phyloP scores from a whole-genome alignment of 1,140 invertebrate genomes.

The Drosophila albomicans region DNA sequence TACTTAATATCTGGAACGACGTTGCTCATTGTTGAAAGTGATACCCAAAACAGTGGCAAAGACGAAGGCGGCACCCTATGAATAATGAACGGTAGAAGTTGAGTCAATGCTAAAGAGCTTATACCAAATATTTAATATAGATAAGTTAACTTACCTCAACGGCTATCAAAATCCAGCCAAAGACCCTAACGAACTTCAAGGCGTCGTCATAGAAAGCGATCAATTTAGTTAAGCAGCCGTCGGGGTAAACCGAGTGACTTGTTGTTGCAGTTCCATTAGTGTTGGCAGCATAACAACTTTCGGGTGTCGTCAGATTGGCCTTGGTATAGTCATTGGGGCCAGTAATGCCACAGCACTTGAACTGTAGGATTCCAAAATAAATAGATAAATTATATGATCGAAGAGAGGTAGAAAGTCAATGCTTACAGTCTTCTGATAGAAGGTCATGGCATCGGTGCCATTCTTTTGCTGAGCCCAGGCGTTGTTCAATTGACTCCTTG shows the following conservation, averaged over 20 bases:
- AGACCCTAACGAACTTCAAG: slow-evolving; percentile 44
- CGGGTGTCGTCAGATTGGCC: slow-evolving; percentile 43
- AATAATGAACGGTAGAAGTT: not conserved
- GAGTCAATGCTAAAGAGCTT: slow-evolving; percentile 6
- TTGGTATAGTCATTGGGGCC: slow-evolving; percentile 57
- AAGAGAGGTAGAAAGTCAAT: not conserved
- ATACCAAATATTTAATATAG: slow-evolving; percentile 1
- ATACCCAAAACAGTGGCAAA: slow-evolving; percentile 62
- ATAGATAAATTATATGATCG: not conserved
- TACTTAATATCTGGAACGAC: slow-evolving; percentile 59
- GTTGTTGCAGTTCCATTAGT: slow-evolving; percentile 10
- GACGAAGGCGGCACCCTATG: slow-evolving; percentile 54
- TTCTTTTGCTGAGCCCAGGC: slow-evolving; percentile 54
- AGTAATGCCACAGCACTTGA: slow-evolving; percentile 66
- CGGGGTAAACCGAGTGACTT: slow-evolving; percentile 23
- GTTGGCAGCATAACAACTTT: slow-evolving; percentile 52
- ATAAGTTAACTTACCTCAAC: slow-evolving; percentile 55
- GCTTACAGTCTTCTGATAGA: slow-evolving; percentile 53
- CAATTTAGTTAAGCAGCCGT: slow-evolving; percentile 60
- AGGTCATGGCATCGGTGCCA: slow-evolving; percentile 52
- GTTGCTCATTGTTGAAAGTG: slow-evolving; percentile 62
- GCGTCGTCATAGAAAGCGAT: slow-evolving; percentile 30
- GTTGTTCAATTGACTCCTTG: slow-evolving; percentile 10
- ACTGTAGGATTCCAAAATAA: slow-evolving; percentile 18
- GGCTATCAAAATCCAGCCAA: slow-evolving; percentile 60